Conservation (phyloP, 2,888 invertebrate species). For the Xylota segnis region DNA sequence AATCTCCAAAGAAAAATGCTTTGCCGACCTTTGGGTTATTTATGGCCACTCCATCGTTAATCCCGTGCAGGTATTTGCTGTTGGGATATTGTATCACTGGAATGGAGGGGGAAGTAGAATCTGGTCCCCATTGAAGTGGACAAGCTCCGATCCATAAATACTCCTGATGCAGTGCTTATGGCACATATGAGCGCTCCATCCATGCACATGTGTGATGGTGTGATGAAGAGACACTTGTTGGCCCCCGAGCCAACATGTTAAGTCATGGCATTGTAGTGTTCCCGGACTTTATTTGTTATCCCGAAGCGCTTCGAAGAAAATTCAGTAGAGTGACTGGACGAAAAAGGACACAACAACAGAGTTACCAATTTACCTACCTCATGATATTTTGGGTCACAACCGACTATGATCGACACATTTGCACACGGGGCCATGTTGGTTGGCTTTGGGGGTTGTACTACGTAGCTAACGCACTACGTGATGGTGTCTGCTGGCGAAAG, state of each 20-base stretch:
- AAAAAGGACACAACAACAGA: constrained; percentile 45
- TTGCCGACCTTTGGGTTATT: constrained; percentile 73
- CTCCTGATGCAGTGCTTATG: constrained; percentile 74
- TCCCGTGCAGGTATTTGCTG: constrained; percentile 76
- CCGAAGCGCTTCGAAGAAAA: constrained; percentile 53
- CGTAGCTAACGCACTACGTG: constrained; percentile 63
- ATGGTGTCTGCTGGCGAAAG: constrained; percentile 53
- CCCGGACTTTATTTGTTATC: constrained; percentile 60
- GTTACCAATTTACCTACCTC: constrained; percentile 63
- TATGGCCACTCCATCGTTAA: constrained; percentile 74
- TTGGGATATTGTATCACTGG: constrained; percentile 43
- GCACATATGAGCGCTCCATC: constrained; percentile 50
- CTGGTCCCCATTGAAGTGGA: constrained; percentile 27
- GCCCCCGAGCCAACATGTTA: constrained; percentile 65
- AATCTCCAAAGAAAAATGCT: constrained; percentile 62
- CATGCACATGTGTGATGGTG: constrained; percentile 53
- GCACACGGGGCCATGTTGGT: constrained; percentile 15
- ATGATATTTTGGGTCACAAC: constrained; percentile 60
- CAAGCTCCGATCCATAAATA: constrained; percentile 68
- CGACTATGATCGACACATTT: constrained; percentile 74
- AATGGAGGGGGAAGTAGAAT: not conserved
- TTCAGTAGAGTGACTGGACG: constrained; percentile 43
- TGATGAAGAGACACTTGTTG: constrained; percentile 68
- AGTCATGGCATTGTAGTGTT: constrained; percentile 47
- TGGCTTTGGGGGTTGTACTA: constrained; percentile 1